These are phyloP conservation scores for Drosophila willistoni DNA, from an alignment of 1,140 invertebrate genomes.

Conservation along the genomic window DNA sequence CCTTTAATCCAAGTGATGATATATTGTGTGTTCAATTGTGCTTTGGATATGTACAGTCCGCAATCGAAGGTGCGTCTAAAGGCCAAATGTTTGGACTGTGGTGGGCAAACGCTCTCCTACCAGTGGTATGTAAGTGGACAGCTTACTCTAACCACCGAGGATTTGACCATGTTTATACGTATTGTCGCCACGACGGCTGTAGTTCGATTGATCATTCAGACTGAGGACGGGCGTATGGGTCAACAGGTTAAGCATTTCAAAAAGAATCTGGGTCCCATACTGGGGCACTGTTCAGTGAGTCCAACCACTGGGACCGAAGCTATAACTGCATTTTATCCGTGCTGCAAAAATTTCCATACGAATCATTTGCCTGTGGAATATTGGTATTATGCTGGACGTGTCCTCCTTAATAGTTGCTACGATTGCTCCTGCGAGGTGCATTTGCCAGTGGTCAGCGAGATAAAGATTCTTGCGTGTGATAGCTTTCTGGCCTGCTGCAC, in stretches of 20 bases:
- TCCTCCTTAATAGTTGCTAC: slow-evolving; percentile 32
- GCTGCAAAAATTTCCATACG: slow-evolving; percentile 28
- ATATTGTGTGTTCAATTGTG: slow-evolving; percentile 37
- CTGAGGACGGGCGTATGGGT: slow-evolving; percentile 22
- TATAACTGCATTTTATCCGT: slow-evolving; percentile 31
- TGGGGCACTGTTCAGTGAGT: slow-evolving; percentile 18
- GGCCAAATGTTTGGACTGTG: slow-evolving; percentile 34
- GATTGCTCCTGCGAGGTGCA: slow-evolving; percentile 24
- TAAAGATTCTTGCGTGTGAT: slow-evolving; percentile 48
- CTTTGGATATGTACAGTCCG: background rate
- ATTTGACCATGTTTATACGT: slow-evolving; percentile 8
- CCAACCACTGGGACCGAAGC: slow-evolving; percentile 34
- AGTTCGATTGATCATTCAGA: background rate
- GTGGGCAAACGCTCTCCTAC: background rate
- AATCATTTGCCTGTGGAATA: slow-evolving; percentile 25
- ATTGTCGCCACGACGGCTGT: background rate
- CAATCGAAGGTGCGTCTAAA: slow-evolving; percentile 19
- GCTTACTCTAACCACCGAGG: background rate
- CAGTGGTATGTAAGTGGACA: slow-evolving; percentile 34
- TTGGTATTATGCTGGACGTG: slow-evolving; percentile 32
- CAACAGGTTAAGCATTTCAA: background rate
- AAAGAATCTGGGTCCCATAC: background rate
- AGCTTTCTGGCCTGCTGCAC: slow-evolving; percentile 11
- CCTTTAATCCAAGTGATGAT: slow-evolving; percentile 30
- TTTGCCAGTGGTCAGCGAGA: slow-evolving; percentile 18